Conservation (phyloP, 2,113 vertebrate genomes). For the Sceloporus tristichus region DNA sequence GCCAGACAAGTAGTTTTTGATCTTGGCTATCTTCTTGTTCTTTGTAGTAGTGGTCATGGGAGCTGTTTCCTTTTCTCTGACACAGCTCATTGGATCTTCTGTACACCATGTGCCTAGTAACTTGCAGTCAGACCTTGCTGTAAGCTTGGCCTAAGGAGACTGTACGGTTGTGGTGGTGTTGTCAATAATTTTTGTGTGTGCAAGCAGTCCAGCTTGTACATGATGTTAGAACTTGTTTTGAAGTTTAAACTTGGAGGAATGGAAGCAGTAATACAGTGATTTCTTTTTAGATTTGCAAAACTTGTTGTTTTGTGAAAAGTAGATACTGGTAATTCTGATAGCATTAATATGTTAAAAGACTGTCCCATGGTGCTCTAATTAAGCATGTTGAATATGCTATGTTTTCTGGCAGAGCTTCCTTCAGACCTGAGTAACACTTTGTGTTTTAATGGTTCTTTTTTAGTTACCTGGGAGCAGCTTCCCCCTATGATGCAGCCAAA, state of each 20-base stretch:
- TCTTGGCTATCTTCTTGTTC: background rate
- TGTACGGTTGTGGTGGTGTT: background rate
- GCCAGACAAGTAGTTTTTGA: background rate
- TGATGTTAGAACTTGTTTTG: background rate
- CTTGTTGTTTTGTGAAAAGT: background rate
- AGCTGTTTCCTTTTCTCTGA: background rate
- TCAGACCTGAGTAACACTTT: background rate
- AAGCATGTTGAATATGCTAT: background rate
- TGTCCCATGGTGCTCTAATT: background rate
- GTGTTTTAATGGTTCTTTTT: background rate
- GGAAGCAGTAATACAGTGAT: background rate
- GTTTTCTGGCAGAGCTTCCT: background rate
- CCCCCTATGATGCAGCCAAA: conserved; percentile 92
- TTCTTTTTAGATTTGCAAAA: background rate
- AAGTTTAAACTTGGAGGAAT: background rate
- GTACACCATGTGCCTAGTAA: background rate
- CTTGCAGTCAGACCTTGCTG: background rate
- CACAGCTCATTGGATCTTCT: background rate
- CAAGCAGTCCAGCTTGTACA: background rate
- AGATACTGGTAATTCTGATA: background rate
- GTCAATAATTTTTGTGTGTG: background rate
- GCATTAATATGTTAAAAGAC: background rate
- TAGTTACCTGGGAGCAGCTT: conserved; percentile 89
- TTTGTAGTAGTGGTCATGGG: background rate
- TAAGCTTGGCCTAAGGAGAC: background rate